A percentile compares a stretch with the other conserved stretches of the same genome.
Conservation (phyloP, 2,113 vertebrate genomes). For the Cricetomys ansorgei region DNA sequence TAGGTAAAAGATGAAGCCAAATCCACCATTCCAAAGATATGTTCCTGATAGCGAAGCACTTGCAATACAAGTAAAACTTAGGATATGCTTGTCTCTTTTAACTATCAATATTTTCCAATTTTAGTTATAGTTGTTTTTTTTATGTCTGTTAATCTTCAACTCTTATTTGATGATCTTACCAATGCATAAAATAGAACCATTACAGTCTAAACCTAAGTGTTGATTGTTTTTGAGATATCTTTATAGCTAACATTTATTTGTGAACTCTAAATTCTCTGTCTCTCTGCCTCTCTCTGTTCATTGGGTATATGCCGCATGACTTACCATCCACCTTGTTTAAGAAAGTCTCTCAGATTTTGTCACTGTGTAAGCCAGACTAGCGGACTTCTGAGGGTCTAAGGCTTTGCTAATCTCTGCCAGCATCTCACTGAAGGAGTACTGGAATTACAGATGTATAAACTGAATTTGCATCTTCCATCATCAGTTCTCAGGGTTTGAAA, state of each 20-base stretch:
- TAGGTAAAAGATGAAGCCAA: neutral
- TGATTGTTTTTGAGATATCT: neutral
- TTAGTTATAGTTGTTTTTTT: neutral
- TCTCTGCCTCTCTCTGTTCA: neutral
- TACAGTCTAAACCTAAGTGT: neutral
- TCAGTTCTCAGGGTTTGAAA: neutral
- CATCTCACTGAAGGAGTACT: neutral
- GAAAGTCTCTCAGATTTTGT: neutral
- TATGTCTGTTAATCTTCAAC: neutral
- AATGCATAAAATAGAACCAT: neutral
- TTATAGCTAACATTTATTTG: neutral
- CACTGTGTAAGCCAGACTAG: neutral
- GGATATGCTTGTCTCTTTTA: neutral
- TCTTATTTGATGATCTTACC: neutral
- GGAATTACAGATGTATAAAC: neutral
- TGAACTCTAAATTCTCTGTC: neutral
- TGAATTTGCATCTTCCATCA: neutral
- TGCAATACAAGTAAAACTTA: neutral
- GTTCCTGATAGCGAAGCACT: neutral
- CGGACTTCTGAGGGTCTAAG: neutral
- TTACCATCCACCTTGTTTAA: neutral
- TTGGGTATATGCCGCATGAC: neutral
- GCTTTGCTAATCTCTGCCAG: neutral
- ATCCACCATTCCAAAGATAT: neutral
- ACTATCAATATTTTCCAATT: neutral